These are phyloP conservation scores for Pseudochromis fuscus DNA, from an alignment of 2,797 vertebrate species.

Conservation along the genomic window DNA sequence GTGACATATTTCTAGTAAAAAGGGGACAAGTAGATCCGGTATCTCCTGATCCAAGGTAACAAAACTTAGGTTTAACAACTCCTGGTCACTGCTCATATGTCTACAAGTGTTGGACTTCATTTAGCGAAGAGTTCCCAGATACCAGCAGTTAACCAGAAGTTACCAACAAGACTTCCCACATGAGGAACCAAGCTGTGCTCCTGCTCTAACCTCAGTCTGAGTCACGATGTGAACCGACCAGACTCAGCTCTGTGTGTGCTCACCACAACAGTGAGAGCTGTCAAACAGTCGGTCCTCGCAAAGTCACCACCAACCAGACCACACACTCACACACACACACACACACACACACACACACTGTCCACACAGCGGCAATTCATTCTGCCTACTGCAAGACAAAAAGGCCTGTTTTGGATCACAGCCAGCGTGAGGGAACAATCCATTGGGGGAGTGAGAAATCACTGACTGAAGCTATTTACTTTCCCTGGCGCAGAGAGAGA, in stretches of 20 bases:
- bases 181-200: too few relatives aligned
- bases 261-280: not conserved
- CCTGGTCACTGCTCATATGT: too few relatives aligned
- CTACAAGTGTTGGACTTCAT: too few relatives aligned
- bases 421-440: slow-evolving; percentile 71
- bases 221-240: too few relatives aligned
- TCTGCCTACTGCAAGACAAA: slow-evolving; percentile 68
- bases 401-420: slow-evolving; percentile 60
- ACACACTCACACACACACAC: slow-evolving; percentile 36
- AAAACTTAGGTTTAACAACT: too few relatives aligned
- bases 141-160: too few relatives aligned
- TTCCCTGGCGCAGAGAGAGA: slow-evolving; percentile 56
- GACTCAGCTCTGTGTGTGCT: not conserved
- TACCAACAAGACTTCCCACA: too few relatives aligned
- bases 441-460: slow-evolving; percentile 74
- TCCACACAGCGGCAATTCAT: slow-evolving; percentile 55
- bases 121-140: too few relatives aligned
- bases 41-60: too few relatives aligned
- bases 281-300: slow-evolving; percentile 30
- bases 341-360: slow-evolving; percentile 33
- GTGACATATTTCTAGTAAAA: too few relatives aligned
- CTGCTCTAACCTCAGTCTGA: too few relatives aligned
- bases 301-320: slow-evolving; percentile 22
- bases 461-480: slow-evolving; percentile 79
- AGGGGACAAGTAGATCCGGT: too few relatives aligned